Evolutionary conservation across 2,113 vertebrate genomes (phyloP), one percentile per base, ranked within the genome.

Genomic region (Dicerorhinus sumatrensis): DNA sequence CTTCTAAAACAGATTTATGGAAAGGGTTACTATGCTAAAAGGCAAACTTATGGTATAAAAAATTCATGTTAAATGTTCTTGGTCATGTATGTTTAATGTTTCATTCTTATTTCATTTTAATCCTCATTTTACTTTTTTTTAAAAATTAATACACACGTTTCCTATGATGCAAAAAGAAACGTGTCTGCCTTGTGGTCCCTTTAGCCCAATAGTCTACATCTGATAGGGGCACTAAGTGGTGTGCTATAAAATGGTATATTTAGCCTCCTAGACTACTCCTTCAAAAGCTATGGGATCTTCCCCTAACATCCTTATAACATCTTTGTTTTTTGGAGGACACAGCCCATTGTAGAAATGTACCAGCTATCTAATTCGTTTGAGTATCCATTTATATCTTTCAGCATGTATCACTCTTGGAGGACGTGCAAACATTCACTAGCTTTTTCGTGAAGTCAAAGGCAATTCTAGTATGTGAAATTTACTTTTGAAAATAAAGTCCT

Each of bases 1-100:
- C 84, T 98, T 98, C 89, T 96, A 97, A 98, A 98, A 81, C 96
- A 83, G 65, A 95, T 97, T 51, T 98, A 90, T 95, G 81, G 65
- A 95, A 98, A 94, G 76, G 36, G 36, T 96, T 93, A 82, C 77
- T 93, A 42, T 33, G 16, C 95, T 25, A 96, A 97, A 96, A 97
- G 96, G 69, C 86, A 97, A 97, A 94, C 63, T 96, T 97, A 94
- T 9, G 25, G 4, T 48, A 97, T 98, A 89, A 62, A 96, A 98
- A 97, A 81, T 95, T 98, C 65, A 98, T 98, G 62, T 77, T 84
- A 98, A 94, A 70, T 97, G 36, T 92, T 82, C 84, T 83, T 82
- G 42, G 51, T 92, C 84, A 94, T 97, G 84, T 95, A 97, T 97
- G 97, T 96, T 96, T 98, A 96, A 97, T 96, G 67, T 95, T 96